Percentiles rank a stretch among this genome's conserved stretches.
These are phyloP conservation scores for Falco peregrinus DNA, from an alignment of 2,797 vertebrate species.

Conservation along the genomic window DNA sequence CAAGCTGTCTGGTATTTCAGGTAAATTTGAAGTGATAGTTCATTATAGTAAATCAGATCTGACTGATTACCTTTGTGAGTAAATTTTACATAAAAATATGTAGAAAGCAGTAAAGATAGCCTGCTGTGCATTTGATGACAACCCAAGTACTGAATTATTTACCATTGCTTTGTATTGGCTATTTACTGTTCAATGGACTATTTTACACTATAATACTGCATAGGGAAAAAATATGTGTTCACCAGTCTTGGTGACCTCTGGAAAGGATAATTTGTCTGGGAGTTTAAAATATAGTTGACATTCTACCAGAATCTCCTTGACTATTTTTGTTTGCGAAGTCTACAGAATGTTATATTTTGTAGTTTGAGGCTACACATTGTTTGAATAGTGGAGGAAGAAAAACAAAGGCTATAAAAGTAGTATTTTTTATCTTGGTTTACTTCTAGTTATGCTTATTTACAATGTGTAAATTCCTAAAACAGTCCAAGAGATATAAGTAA, in stretches of 20 bases:
- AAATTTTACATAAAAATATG: neutral
- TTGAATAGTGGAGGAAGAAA: fast-evolving
- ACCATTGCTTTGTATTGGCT: constrained; percentile 55
- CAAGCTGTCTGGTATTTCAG: neutral
- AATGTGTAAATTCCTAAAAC: neutral
- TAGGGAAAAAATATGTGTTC: constrained; percentile 28
- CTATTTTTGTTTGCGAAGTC: neutral
- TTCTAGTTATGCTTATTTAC: neutral
- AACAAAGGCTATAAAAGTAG: neutral
- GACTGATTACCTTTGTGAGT: neutral
- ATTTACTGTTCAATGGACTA: constrained; percentile 55
- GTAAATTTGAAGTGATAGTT: neutral
- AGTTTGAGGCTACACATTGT: neutral
- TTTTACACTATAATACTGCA: constrained; percentile 56
- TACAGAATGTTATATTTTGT: neutral
- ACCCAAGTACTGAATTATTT: constrained; percentile 71
- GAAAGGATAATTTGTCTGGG: constrained; percentile 38
- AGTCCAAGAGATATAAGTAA: neutral
- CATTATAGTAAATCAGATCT: neutral
- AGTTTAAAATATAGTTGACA: constrained; percentile 10
- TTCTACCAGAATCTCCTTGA: neutral
- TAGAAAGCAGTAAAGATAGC: neutral
- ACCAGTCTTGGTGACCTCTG: constrained; percentile 49
- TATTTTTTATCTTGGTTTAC: neutral
- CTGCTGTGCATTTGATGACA: constrained; percentile 10